phyloP scores from a whole-genome alignment of 2,888 invertebrate genomes.

The Eumacrocentrus americanus region DNA sequence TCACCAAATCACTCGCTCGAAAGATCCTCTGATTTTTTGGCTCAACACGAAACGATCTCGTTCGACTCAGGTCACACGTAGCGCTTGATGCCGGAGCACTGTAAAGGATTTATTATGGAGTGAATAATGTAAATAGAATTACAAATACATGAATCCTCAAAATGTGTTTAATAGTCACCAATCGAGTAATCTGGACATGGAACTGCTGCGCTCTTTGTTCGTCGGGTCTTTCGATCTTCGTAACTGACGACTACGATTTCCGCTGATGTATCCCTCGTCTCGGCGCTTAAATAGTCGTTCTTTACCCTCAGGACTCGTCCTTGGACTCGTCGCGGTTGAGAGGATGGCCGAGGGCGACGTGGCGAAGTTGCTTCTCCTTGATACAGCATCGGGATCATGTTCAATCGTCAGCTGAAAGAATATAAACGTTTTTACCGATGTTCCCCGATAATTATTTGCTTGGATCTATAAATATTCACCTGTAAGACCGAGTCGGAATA shows the following conservation, averaged over 20 bases:
- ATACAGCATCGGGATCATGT: constrained; percentile 81
- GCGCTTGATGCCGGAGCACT: constrained; percentile 59
- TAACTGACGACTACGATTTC: constrained; percentile 70
- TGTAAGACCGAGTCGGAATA: constrained; percentile 78
- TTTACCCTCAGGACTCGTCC: constrained; percentile 59
- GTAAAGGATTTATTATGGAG: constrained; percentile 1
- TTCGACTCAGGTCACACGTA: constrained; percentile 78
- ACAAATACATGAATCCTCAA: background rate
- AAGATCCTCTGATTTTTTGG: constrained; percentile 77
- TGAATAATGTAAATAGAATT: background rate
- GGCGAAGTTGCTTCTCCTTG: constrained; percentile 63
- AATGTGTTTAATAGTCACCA: constrained; percentile 61
- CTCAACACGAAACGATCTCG: constrained; percentile 85
- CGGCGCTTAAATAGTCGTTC: constrained; percentile 65
- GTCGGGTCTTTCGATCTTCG: constrained; percentile 66
- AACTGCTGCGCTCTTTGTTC: constrained; percentile 84
- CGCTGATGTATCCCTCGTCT: constrained; percentile 68
- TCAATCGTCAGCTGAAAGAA: constrained; percentile 79
- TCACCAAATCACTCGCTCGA: constrained; percentile 86
- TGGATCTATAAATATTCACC: constrained; percentile 60
- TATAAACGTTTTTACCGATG: background rate
- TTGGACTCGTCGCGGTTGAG: constrained; percentile 59
- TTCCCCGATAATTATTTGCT: background rate
- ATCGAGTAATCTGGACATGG: constrained; percentile 83
- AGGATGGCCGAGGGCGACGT: constrained; percentile 60